Evolutionary conservation across 2,113 vertebrate species (phyloP), one percentile per base, ranked within the genome.

Genomic region (Chionodraco myersi): DNA sequence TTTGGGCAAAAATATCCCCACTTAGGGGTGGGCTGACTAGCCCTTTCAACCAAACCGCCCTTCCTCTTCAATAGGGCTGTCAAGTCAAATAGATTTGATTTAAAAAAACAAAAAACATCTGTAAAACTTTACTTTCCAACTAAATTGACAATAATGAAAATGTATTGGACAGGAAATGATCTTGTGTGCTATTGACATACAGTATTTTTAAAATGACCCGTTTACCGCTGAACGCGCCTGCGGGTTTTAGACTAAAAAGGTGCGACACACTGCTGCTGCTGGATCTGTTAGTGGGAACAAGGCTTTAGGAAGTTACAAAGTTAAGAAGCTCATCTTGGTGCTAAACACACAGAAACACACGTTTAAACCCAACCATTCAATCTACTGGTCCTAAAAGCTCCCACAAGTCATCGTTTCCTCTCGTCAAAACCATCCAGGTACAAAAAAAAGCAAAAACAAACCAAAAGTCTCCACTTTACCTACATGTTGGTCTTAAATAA

Each of bases 331-430:
- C 36, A 41, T 41, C 36, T 41, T 41, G 36, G 36, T 41, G 36
- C 36, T 26, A 60, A 51, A 61, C 51, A 64, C 65, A 73, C 30
- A 30, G 3, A 30, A 49, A 45, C 67, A 80, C 70, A 70, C 62
- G 62, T 52, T 30, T 14, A 48, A 26, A 72, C 23, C 52, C 64
- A 51, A 51, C 81, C 53, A 60, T 51, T 77, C 49, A 13, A 10
- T 54, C 64, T 85, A 72, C 49, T 41, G 59, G 59, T 59, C 62
- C 59, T 58, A 51, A 73, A 66, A 74, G 48, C 59, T 82, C 79
- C 75, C 74, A 83, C 12, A 56, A 84, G 77, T 71, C 84, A 13
- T 54, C 60, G 54, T 79, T 69, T 60, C 26, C 53, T 47, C 26
- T n/a, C 13, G 21, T 34, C 47, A 58, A 52, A 79, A 41, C 58